Base-by-base conservation (phyloP, 2,888 invertebrate genomes). In the Aporophyla lueneburgensis region DNA sequence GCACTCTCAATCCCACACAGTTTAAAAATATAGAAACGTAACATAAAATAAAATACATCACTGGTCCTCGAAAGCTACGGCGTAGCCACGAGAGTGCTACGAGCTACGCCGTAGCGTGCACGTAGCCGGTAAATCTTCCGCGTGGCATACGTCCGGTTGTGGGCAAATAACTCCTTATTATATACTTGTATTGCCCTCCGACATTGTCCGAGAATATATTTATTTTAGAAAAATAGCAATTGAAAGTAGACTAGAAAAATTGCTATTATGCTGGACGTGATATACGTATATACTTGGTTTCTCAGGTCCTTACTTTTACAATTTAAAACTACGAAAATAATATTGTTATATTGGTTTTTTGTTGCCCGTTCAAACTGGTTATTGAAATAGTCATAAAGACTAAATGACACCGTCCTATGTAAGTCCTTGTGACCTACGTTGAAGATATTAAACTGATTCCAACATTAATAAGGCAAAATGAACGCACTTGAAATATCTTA, bases 21-120 rank as follows among this genome's bases (percentile, higher is more conserved):
- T 71, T 83, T 49, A 56, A 83, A 83, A 86, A 83, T 83, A 83
- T 78, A 78, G 86, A 83, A 78, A 83, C 66, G n/a, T 71, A 62
- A 74, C 73, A 87, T 86, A 72, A 83, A 78, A 67, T 33, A 67
- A 33, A 79, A 78, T 80, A 88, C 71, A 63, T 81, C 68, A 72
- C 61, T 51, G 67, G 76, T 69, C 69, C 69, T 77, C 76, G 68
- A 76, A 82, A 43, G 79, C 79, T 88, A 86, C 87, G 81, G 53
- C 74, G 72, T 83, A 83, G 77, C 74, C 71, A 69, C 77, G 65
- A 76, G 79, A 76, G 75, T 74, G 86, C 84, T 86, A 80, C 74
- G 78, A 72, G 86, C 83, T 86, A 81, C 77, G 85, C 4, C 75
- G 86, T 88, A 88, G 87, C 88, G 80, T 88, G 87, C 88, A 88